Conservation (phyloP, 1,140 invertebrate genomes). For the Saxidomus purpurata region DNA sequence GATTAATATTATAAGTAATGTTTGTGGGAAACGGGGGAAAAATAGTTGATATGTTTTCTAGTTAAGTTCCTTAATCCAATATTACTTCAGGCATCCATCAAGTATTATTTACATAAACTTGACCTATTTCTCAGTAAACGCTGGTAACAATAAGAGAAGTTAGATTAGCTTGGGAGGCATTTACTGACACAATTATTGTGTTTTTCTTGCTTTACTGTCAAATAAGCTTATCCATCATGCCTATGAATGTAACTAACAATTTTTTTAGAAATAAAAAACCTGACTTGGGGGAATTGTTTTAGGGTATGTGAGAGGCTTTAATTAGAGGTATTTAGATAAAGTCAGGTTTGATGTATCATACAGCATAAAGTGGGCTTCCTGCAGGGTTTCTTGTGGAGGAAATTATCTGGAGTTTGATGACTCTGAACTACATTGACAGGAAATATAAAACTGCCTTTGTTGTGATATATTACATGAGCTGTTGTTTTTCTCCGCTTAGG, state of each 20-base stretch:
- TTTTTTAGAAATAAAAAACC: too few species aligned
- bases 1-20: too few species aligned
- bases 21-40: too few species aligned
- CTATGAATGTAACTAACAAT: too few species aligned
- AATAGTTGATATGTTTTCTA: too few species aligned
- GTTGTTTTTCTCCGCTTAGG: too few species aligned
- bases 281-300: not conserved
- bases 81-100: too few species aligned
- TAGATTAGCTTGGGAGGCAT: too few species aligned
- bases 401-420: not conserved
- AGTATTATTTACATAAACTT: too few species aligned
- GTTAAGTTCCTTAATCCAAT: too few species aligned
- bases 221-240: not conserved
- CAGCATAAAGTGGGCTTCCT: not conserved
- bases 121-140: too few species aligned
- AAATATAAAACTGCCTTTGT: conserved; percentile 13
- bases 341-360: not conserved
- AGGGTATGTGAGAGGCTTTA: not conserved
- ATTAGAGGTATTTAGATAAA: not conserved
- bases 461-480: not conserved
- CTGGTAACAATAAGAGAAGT: too few species aligned
- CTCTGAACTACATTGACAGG: not conserved
- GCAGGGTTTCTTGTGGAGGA: conserved; percentile 1
- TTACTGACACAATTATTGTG: not conserved
- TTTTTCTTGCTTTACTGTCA: not conserved